Conservation (phyloP, 1,140 invertebrate species). For the Papilio machaon region DNA sequence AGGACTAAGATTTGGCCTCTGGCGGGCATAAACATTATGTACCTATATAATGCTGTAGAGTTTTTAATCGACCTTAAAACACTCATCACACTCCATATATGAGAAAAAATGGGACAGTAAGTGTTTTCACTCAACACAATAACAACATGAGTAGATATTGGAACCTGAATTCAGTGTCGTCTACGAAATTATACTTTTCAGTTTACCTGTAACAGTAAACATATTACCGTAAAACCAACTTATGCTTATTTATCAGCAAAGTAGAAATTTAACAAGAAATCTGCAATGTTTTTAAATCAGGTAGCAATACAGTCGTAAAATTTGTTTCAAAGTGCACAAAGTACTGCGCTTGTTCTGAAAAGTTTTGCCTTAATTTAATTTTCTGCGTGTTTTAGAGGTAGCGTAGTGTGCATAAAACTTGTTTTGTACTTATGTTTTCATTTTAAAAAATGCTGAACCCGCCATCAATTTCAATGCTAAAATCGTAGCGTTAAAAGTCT, state of each 20-base stretch:
- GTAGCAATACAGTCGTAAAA: slow-evolving; percentile 18
- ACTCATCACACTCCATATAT: too few species aligned
- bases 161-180: not conserved
- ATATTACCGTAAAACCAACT: not conserved
- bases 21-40: too few species aligned
- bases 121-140: too few species aligned
- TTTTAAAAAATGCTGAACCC: not conserved
- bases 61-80: too few species aligned
- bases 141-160: not conserved
- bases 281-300: slow-evolving; percentile 18
- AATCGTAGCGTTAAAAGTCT: not conserved
- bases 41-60: too few species aligned
- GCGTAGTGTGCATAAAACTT: not conserved
- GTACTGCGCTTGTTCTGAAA: not conserved
- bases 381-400: not conserved
- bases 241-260: slow-evolving; percentile 1
- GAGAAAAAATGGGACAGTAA: too few species aligned
- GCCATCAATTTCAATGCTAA: not conserved
- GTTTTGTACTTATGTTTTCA: not conserved
- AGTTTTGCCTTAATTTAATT: slow-evolving; percentile 5
- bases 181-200: not conserved
- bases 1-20: too few species aligned
- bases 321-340: slow-evolving; percentile 34
- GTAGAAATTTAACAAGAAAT: slow-evolving; percentile 1
- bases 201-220: not conserved